Base-by-base conservation (phyloP, 2,113 vertebrate genomes). In the Emydura subglobosa region DNA sequence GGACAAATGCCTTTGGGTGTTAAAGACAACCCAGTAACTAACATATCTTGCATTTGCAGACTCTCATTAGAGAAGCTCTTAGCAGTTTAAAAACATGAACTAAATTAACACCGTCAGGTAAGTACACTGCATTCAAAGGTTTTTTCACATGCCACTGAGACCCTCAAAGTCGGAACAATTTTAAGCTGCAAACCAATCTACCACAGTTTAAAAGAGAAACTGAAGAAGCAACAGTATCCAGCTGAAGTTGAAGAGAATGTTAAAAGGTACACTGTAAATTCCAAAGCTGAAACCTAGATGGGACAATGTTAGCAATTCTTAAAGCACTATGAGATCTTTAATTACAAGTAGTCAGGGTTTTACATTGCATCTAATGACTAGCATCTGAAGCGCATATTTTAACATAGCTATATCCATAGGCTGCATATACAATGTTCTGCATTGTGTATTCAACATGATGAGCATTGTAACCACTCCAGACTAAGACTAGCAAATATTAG, bases 201-300 rank as follows among this genome's bases (percentile, higher is more conserved):
- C 79, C 90, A 87, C 82, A 82, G 94, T 19, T 31, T 7, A 57
- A 7, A 57, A 87, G 85, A 87, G 92, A 92, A 97, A 94, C 89
- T 61, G 92, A 94, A 94, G 91, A 89, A 47, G 89, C 76, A 95
- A 94, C 87, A 47, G 53, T 27, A 94, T 54, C 82, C 85, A 59
- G 82, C 85, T 4, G 51, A 88, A 95, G 82, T 79, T 19, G 85
- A 85, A 85, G 81, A 85, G 93, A 83, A 95, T 91, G 83, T 86
- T 61, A 44, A 22, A 25, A 76, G 72, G 50, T 10, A 1, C 61
- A 0, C 88, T 79, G 92, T 3, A 57, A 86, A 94, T 93, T 31
- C 78, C 93, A 51, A 44, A 13, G 55, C 83, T 0, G 42, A 24
- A 50, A 87, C 72, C 10, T 83, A 86, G 86, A 50, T 6, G 88